These are phyloP conservation scores for Pseudopipra pipra DNA, from an alignment of 2,113 vertebrate species.

Conservation along the genomic window DNA sequence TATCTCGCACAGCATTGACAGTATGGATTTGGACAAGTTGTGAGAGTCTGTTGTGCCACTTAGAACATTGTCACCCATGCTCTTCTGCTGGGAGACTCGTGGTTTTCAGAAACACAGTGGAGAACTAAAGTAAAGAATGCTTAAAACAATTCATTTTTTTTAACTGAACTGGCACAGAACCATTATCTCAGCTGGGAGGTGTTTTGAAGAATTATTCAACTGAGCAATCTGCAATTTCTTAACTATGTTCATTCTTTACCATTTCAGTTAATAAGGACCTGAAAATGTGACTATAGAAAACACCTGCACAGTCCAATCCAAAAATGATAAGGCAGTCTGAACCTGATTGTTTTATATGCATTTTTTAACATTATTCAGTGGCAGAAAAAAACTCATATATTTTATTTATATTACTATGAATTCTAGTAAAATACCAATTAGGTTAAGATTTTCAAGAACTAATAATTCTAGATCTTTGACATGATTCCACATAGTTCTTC, in stretches of 20 bases:
- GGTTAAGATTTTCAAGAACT: background rate
- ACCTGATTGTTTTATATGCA: background rate
- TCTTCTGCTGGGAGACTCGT: background rate
- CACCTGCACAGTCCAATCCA: background rate
- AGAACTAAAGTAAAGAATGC: background rate
- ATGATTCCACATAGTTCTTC: background rate
- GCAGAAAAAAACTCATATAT: background rate
- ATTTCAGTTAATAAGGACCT: background rate
- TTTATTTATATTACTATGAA: background rate
- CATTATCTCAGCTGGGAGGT: background rate
- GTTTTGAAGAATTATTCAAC: background rate
- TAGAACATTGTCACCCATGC: rapidly evolving
- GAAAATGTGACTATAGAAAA: background rate
- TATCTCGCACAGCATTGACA: background rate
- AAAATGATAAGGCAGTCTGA: background rate
- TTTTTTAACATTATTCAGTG: background rate
- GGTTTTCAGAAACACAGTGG: background rate
- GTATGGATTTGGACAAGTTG: background rate
- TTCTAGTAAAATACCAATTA: background rate
- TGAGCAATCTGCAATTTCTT: background rate
- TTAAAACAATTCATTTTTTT: background rate
- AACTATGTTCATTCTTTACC: background rate
- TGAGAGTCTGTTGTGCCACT: background rate
- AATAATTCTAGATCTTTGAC: background rate
- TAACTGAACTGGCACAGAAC: background rate